These are phyloP conservation scores for Anolis sagrei DNA, from an alignment of 2,113 vertebrate species.

Conservation along the genomic window DNA sequence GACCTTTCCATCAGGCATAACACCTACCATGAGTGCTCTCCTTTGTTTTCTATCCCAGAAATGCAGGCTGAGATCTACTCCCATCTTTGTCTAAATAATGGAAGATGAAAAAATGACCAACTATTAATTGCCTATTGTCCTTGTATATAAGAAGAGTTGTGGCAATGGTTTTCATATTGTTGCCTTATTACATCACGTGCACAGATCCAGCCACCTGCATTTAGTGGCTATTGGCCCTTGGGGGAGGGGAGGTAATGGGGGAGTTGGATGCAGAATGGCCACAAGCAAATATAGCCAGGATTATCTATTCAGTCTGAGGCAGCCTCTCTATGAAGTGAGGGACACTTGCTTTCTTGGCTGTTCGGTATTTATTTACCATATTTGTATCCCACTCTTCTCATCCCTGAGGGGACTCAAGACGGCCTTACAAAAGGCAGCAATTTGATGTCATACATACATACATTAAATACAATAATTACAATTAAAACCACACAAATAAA, in stretches of 20 bases:
- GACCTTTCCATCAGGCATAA: background rate
- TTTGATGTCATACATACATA: too few species aligned
- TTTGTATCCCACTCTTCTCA: too few species aligned
- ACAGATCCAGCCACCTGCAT: background rate
- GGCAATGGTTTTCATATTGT: background rate
- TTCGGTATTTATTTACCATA: too few species aligned
- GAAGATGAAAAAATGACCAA: background rate
- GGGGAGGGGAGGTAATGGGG: background rate
- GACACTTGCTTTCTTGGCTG: conserved; percentile 45
- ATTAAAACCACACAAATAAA: too few species aligned
- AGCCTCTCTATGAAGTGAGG: background rate
- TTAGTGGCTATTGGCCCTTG: background rate
- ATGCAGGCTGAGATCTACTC: background rate
- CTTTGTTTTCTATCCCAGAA: background rate
- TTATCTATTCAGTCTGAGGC: background rate
- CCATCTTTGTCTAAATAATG: background rate
- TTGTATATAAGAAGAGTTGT: background rate
- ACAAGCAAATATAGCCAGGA: background rate
- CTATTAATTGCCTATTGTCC: background rate
- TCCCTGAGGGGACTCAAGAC: too few species aligned
- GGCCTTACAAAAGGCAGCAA: too few species aligned
- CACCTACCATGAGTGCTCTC: background rate
- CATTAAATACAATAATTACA: too few species aligned
- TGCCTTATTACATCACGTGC: background rate
- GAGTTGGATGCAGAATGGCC: background rate